Evolutionary conservation across 2,888 invertebrate genomes (phyloP).

Genomic region (Synergus laeviventris): DNA sequence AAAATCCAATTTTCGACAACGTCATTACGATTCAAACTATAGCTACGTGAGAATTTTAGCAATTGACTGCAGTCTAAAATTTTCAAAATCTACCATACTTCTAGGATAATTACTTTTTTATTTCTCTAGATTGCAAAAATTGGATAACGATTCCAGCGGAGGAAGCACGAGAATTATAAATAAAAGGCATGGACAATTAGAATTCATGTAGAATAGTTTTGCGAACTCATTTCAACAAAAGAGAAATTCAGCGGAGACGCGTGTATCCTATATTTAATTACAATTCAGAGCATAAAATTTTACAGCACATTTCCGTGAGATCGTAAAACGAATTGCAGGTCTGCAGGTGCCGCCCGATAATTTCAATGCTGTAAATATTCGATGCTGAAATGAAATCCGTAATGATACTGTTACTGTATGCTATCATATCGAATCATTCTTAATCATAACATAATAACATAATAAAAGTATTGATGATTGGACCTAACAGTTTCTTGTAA

Average conservation of each 20-base stretch:
- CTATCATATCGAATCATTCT: slow-evolving; percentile 13
- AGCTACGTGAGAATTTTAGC: slow-evolving; percentile 23
- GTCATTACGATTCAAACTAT: slow-evolving; percentile 6
- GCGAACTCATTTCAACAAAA: slow-evolving; percentile 14
- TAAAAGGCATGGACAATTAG: background rate
- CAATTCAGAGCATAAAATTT: slow-evolving; percentile 26
- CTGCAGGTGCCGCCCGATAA: slow-evolving; percentile 33
- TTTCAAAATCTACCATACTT: background rate
- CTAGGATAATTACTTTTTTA: background rate
- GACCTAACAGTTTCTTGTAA: background rate
- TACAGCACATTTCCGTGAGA: slow-evolving; percentile 36
- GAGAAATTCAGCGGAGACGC: slow-evolving; percentile 15
- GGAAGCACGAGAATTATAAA: background rate
- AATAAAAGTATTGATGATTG: background rate
- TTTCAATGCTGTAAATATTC: slow-evolving; percentile 34
- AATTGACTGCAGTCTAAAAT: background rate
- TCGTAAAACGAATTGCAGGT: slow-evolving; percentile 28
- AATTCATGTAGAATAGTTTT: background rate
- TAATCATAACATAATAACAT: too few relatives aligned
- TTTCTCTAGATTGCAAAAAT: background rate
- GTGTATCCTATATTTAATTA: slow-evolving; percentile 30
- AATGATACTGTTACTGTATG: slow-evolving; percentile 1
- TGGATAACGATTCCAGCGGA: background rate
- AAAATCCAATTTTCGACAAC: slow-evolving; percentile 35
- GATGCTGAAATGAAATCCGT: slow-evolving; percentile 9